Conservation (phyloP, 1,140 invertebrate genomes). For the Homalodisca vitripennis region DNA sequence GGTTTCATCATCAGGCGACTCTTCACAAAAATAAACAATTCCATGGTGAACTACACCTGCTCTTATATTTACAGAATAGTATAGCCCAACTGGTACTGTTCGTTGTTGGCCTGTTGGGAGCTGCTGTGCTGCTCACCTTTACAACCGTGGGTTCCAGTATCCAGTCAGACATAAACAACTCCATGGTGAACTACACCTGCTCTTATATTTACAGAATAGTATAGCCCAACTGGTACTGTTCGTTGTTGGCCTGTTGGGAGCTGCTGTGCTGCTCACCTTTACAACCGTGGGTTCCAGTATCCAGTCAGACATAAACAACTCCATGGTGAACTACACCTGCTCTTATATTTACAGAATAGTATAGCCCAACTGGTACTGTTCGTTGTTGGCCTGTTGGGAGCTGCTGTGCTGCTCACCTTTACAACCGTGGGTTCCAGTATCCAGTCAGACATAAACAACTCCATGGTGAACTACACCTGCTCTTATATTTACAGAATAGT, state of each 20-base stretch:
- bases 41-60: not conserved
- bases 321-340: conserved; percentile 57
- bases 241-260: conserved; percentile 67
- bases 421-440: conserved; percentile 50
- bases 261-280: conserved; percentile 73
- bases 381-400: conserved; percentile 67
- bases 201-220: conserved; percentile 65
- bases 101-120: conserved; percentile 67
- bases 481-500: conserved; percentile 67
- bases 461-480: conserved; percentile 57
- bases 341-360: conserved; percentile 67
- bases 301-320: not conserved
- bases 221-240: conserved; percentile 68
- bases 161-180: not conserved
- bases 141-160: conserved; percentile 47
- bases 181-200: not conserved
- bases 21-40: not conserved
- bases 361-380: conserved; percentile 68
- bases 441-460: not conserved
- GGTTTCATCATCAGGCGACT: not conserved
- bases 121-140: conserved; percentile 73
- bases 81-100: conserved; percentile 68
- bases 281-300: conserved; percentile 50
- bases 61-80: conserved; percentile 65
- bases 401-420: conserved; percentile 73